Percentiles rank a stretch among this genome's conserved stretches.
Evolutionary conservation across 2,797 vertebrate genomes (phyloP).

Genomic region (Tragopan temminckii): DNA sequence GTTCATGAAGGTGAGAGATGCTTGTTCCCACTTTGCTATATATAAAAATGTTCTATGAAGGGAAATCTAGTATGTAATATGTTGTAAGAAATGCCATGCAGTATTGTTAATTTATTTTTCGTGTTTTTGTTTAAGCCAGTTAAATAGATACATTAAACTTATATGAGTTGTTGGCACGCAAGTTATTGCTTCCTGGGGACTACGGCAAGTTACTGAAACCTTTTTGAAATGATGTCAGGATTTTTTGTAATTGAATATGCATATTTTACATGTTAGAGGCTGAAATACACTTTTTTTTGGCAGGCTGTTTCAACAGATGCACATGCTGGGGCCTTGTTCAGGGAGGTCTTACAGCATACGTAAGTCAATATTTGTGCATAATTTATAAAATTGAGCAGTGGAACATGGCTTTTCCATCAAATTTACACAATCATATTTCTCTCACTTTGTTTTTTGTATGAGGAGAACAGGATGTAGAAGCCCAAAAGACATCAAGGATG

Average conservation of each 20-base stretch:
- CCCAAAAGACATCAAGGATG: background rate
- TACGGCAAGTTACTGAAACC: slow-evolving; percentile 43
- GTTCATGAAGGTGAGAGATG: background rate
- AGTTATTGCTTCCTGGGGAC: slow-evolving; percentile 30
- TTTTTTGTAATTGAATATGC: slow-evolving; percentile 69
- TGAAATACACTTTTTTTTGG: slow-evolving; percentile 64
- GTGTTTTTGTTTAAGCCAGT: background rate
- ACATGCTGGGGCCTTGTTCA: slow-evolving; percentile 21
- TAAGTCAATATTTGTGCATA: slow-evolving; percentile 55
- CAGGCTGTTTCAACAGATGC: slow-evolving; percentile 60
- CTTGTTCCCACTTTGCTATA: background rate
- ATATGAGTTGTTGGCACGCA: slow-evolving; percentile 46
- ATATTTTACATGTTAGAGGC: slow-evolving; percentile 60
- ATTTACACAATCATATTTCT: background rate
- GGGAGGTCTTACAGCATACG: slow-evolving; percentile 26
- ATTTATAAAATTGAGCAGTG: slow-evolving; percentile 48
- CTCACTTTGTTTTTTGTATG: slow-evolving; percentile 5
- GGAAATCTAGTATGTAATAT: background rate
- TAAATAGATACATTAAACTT: slow-evolving; percentile 36
- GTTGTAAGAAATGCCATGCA: background rate
- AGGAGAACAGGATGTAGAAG: slow-evolving; percentile 16
- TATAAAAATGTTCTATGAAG: background rate
- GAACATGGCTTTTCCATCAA: slow-evolving; percentile 68
- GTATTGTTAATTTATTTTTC: slow-evolving; percentile 30
- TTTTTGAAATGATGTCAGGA: slow-evolving; percentile 67